Base-by-base conservation (phyloP, 37 sponge, comb jelly and placozoan genomes). In the Petrosia ficiformis region DNA sequence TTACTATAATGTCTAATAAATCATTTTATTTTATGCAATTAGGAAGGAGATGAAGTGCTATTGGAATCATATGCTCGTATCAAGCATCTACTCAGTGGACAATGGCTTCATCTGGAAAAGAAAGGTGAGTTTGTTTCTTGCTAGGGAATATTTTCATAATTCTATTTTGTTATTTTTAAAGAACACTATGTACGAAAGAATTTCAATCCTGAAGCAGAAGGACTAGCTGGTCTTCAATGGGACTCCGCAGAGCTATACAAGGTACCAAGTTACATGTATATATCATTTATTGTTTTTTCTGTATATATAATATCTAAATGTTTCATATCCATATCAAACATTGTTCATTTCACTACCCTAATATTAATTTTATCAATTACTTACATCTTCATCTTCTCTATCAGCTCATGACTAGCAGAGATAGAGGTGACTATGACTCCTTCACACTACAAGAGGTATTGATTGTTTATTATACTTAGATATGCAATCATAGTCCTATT, bases 31-130 rank as follows among this genome's bases (percentile, higher is more conserved):
- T n/a, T n/a, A n/a, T n/a, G n/a, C n/a, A n/a, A n/a, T 24, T 58
- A 77, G 89, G 90, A 84, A 26, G 85, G 43, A 25, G 85, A 79
- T 52, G 81, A 74, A 1, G 66, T 90, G 32, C 66, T 57, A 38
- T 48, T 70, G 30, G 90, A 84, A 28, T 79, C 85, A 1, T 90
- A 90, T 75, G 84, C 85, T 43, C 74, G 85, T 3, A 90, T 90
- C 60, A 75, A 84, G 32, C 90, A 90, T 59, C 74, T 59, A 25
- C 73, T 43, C 39, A 90, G 77, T 28, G 75, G 39, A 31, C 67
- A 64, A 2, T 90, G 90, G 90, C 90, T 90, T 37, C 85, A 84
- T 72, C 65, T 83, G 22, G 58, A 44, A 26, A n/a, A 26, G 22
- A n/a, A 61, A 26, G 26, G 63, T 26, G 6, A n/a, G 11, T n/a